Conservation (phyloP, 2,113 vertebrate genomes). For the Menidia beryllina region DNA sequence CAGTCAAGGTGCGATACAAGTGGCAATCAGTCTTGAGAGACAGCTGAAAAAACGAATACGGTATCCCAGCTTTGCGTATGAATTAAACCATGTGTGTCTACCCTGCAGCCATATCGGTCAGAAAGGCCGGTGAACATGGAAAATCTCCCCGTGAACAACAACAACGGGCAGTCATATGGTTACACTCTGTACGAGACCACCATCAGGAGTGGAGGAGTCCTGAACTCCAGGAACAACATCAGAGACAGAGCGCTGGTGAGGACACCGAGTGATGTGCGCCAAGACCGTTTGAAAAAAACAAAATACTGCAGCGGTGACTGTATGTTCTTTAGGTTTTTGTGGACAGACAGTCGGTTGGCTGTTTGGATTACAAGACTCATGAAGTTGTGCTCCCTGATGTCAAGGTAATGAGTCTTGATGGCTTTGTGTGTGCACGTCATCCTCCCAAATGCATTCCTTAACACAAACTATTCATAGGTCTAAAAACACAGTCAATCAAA, state of each 20-base stretch:
- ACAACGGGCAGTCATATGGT: constrained; percentile 88
- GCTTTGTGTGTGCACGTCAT: background rate
- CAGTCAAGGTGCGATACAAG: constrained; percentile 75
- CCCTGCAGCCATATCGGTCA: constrained; percentile 80
- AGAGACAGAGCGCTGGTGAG: constrained; percentile 90
- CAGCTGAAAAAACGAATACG: constrained; percentile 23
- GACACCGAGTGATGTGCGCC: background rate
- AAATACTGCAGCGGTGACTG: background rate
- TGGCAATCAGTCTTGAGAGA: constrained; percentile 3
- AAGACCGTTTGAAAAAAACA: background rate
- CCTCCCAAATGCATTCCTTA: too few relatives aligned
- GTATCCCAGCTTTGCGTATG: too few relatives aligned
- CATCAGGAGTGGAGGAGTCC: constrained; percentile 83
- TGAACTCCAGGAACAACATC: constrained; percentile 83
- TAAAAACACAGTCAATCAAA: too few relatives aligned
- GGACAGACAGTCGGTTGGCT: constrained; percentile 83
- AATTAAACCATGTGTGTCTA: background rate
- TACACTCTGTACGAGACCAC: constrained; percentile 91
- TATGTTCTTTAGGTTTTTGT: constrained; percentile 87
- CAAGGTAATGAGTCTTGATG: constrained; percentile 81
- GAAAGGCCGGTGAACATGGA: constrained; percentile 91
- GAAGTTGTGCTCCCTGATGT: constrained; percentile 82
- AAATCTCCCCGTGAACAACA: constrained; percentile 85
- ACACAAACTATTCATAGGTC: too few relatives aligned
- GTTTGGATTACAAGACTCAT: constrained; percentile 85